Evolutionary conservation across 2,888 invertebrate genomes (phyloP).

Genomic region (Amiota mariae): DNA sequence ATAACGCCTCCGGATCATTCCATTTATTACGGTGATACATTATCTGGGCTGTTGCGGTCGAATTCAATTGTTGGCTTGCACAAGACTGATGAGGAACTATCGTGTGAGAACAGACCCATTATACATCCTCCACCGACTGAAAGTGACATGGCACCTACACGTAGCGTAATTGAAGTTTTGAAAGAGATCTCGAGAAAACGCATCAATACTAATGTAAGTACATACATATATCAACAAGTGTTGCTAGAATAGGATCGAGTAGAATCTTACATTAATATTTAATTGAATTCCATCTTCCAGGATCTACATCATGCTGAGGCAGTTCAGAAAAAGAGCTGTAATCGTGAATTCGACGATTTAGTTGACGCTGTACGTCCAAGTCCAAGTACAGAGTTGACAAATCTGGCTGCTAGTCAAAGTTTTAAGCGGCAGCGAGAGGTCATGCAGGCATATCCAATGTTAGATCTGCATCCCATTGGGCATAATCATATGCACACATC

Average conservation of each 20-base stretch:
- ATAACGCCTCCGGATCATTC: conserved; percentile 71
- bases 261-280: no score
- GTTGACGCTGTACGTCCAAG: conserved; percentile 43
- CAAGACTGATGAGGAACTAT: conserved; percentile 64
- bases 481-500: conserved; percentile 50
- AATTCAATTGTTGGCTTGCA: conserved; percentile 65
- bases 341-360: conserved; percentile 51
- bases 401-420: conserved; percentile 39
- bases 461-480: not conserved
- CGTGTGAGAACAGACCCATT: conserved; percentile 70
- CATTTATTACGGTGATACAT: conserved; percentile 67
- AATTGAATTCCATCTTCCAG: conserved; percentile 50
- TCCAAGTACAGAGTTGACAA: conserved; percentile 29
- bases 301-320: conserved; percentile 57
- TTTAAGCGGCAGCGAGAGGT: conserved; percentile 67
- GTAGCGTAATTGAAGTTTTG: conserved; percentile 76
- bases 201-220: conserved; percentile 74
- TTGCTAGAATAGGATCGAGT: no score
- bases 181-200: conserved; percentile 77
- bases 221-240: not conserved
- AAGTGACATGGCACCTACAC: conserved; percentile 72
- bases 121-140: conserved; percentile 68
- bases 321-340: conserved; percentile 68
- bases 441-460: conserved; percentile 20
- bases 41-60: conserved; percentile 68